Evolutionary conservation across 2,797 vertebrate genomes (phyloP).

Genomic region (Smutsia gigantea): DNA sequence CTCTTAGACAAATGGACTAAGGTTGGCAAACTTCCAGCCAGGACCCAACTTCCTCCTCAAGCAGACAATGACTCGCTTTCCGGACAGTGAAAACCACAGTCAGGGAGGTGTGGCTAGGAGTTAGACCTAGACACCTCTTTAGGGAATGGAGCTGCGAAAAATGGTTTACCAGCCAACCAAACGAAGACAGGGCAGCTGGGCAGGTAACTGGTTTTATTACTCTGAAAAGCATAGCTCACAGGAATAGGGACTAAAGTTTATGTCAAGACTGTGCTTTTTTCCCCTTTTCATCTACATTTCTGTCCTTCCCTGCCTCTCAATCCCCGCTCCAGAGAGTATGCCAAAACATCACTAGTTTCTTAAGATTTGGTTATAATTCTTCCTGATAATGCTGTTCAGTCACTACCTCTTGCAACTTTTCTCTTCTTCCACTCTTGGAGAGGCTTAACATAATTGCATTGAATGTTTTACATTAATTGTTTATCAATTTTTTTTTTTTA

Average conservation of each 20-base stretch:
- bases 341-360: background rate
- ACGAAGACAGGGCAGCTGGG: background rate
- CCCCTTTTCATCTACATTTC: background rate
- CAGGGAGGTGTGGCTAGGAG: background rate
- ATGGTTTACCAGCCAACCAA: background rate
- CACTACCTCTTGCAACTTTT: background rate
- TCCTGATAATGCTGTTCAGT: background rate
- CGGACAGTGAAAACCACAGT: background rate
- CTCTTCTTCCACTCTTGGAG: background rate
- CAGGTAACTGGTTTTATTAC: background rate
- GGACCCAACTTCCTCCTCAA: background rate
- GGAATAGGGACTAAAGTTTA: background rate
- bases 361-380: background rate
- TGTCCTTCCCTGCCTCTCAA: background rate
- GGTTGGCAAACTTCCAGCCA: background rate
- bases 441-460: background rate
- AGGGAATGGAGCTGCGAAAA: background rate
- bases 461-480: background rate
- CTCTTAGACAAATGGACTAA: background rate
- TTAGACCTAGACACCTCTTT: background rate
- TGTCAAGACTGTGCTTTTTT: background rate
- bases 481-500: background rate
- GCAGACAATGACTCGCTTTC: background rate
- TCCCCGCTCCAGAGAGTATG: background rate
- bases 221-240: background rate